Evolutionary conservation across 1,140 invertebrate species (phyloP).

Genomic region (Neodiprion lecontei): DNA sequence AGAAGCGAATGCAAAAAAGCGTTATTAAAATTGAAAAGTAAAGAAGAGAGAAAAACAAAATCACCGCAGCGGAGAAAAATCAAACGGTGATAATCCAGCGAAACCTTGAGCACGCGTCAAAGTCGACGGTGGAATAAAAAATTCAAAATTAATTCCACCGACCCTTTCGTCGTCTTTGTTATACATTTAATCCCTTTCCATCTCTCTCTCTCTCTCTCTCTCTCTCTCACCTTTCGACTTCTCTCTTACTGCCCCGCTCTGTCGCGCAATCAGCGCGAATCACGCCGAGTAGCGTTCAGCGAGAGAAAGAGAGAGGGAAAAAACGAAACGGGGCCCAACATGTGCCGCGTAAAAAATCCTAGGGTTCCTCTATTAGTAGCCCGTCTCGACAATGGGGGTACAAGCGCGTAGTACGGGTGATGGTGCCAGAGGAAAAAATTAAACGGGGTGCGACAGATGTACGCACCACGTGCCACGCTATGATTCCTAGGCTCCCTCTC

Average conservation of each 20-base stretch:
- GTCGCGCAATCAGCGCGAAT: slow-evolving; percentile 21
- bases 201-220: slow-evolving; percentile 7
- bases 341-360: slow-evolving; percentile 42
- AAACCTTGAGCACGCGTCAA: slow-evolving; percentile 22
- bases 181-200: slow-evolving; percentile 3
- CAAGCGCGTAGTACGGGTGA: slow-evolving; percentile 29
- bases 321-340: slow-evolving; percentile 27
- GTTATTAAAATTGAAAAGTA: too few relatives aligned
- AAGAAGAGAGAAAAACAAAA: neutral
- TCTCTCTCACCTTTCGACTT: slow-evolving; percentile 17
- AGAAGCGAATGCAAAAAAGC: slow-evolving; percentile 19
- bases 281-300: slow-evolving; percentile 7
- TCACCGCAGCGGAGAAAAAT: neutral
- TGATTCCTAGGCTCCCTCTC: slow-evolving; percentile 28
- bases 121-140: slow-evolving; percentile 19
- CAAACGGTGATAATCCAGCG: neutral
- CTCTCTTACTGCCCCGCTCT: slow-evolving; percentile 10
- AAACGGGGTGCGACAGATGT: slow-evolving; percentile 45
- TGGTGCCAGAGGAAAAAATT: slow-evolving; percentile 30
- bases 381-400: slow-evolving; percentile 37
- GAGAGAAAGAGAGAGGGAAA: neutral
- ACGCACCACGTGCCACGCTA: slow-evolving; percentile 40
- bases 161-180: slow-evolving; percentile 7
- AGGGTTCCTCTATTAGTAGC: slow-evolving; percentile 49
- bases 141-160: neutral